Base-by-base conservation (phyloP, 2,888 invertebrate genomes). In the Drosophila maculinotata region DNA sequence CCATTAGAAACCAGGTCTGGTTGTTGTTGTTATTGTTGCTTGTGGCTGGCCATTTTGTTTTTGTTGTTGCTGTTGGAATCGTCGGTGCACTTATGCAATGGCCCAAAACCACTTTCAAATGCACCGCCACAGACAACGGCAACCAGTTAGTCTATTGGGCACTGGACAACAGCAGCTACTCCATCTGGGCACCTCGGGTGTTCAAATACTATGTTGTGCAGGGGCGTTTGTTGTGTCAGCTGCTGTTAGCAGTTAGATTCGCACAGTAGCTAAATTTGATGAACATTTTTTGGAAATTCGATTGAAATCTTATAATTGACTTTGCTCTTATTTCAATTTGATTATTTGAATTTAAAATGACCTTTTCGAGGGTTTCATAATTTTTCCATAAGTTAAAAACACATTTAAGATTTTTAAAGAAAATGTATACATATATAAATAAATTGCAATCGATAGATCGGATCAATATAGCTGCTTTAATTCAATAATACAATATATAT, bases 21-120 rank as follows among this genome's bases (percentile, higher is more conserved):
- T 59, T 64, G 56, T 58, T 65, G 56, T 60, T 64, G 64, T 26
- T 63, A 45, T 58, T 63, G 63, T 26, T 47, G 41, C 14, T 57
- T 62, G 67, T 73, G 49, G 65, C 44, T 71, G 47, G 12, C 28
- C 31, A 30, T 44, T 30, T 47, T 57, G 42, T 20, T 65, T 45
- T 31, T 57, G 71, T 53, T 67, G 52, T 12, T 57, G 71, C 52
- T 69, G 57, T 57, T 70, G 85, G 77, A 69, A 88, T 86, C n/a
- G n/a, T 85, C 69, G 77, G 74, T 76, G 76, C 81, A 80, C 72
- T 86, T 86, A 79, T 88, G 83, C 76, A 88, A 89, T 72, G 76
- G 79, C 83, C 88, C 85, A 70, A 79, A 86, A 88, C 81, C 81
- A 88, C 89, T 86, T 86, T 89, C 86, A 89, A 86, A 83, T 83